Evolutionary conservation across 2,888 invertebrate species (phyloP).

Genomic region (Zelleria hepariella): DNA sequence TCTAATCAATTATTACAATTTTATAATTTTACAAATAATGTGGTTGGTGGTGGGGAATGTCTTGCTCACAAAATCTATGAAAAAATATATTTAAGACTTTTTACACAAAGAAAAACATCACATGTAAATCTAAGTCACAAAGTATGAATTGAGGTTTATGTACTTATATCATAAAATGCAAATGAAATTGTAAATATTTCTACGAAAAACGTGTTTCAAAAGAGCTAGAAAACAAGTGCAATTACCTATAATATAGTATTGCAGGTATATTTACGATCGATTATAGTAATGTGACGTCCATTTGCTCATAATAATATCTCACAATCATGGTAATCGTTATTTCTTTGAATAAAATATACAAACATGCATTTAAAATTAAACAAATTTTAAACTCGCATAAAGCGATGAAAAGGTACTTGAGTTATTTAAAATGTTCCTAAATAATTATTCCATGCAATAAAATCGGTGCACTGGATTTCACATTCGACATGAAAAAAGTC

Average conservation of each 20-base stretch:
- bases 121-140: background rate
- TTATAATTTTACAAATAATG: background rate
- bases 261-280: slow-evolving; percentile 13
- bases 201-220: slow-evolving; percentile 6
- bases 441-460: too few relatives aligned
- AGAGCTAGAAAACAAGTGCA: slow-evolving; percentile 55
- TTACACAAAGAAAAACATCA: background rate
- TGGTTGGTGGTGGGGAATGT: background rate
- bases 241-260: slow-evolving; percentile 41
- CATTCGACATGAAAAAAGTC: too few relatives aligned
- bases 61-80: background rate
- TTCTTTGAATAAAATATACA: slow-evolving; percentile 17
- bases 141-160: background rate
- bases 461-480: too few relatives aligned
- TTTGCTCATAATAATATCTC: background rate
- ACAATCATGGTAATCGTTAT: background rate
- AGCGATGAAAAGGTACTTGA: too few relatives aligned
- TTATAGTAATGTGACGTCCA: background rate
- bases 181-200: background rate
- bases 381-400: too few relatives aligned
- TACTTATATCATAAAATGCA: background rate
- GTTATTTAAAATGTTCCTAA: too few relatives aligned
- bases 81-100: background rate
- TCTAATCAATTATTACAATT: background rate
- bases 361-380: background rate